Evolutionary conservation across 2,888 invertebrate genomes (phyloP), one percentile per base, ranked within the genome.

Genomic region (Nymphalis urticae): DNA sequence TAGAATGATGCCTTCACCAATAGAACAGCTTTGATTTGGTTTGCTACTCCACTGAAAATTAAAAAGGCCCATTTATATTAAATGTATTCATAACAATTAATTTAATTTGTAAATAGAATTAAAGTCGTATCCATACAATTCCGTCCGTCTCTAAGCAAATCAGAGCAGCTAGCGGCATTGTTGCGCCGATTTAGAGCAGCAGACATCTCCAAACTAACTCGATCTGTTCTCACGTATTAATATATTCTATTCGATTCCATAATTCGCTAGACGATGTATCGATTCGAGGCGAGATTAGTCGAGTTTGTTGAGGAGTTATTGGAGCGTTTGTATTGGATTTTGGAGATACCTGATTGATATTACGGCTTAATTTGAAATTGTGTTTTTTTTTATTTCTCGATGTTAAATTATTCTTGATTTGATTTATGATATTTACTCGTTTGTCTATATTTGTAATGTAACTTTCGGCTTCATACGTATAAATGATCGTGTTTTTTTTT

Each of bases 181-280:
- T 89, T 88, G 86, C 86, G 80, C 84, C 83, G 89, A 86, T 89
- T 88, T 87, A 87, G 88, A 86, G 78, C 86, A 82, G 85, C 86
- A 89, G 88, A 88, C 89, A 90, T 91, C 89, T 88, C 88, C 88
- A 88, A 89, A 89, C 88, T 88, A 87, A 88, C 84, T 88, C 86
- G 78, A 82, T 79, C 88, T 79, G 82, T 86, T 88, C 89, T 88
- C 90, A 89, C 89, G 90, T 91, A 91, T 90, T 91, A 92, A 90
- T 91, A 91, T 92, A 91, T 91, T 90, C 89, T 86, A 89, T 89
- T 89, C 88, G 88, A 87, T 87, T 88, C 85, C 82, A 85, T 89
- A 88, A 89, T 89, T 87, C 85, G 82, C 85, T 74, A 79, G 80
- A 77, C 84, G 87, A 88, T 88, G 88, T 89, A 90, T 90, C 90